These are phyloP conservation scores for Notoglanidium macrostoma DNA, from an alignment of 2,797 vertebrate species.

Conservation along the genomic window DNA sequence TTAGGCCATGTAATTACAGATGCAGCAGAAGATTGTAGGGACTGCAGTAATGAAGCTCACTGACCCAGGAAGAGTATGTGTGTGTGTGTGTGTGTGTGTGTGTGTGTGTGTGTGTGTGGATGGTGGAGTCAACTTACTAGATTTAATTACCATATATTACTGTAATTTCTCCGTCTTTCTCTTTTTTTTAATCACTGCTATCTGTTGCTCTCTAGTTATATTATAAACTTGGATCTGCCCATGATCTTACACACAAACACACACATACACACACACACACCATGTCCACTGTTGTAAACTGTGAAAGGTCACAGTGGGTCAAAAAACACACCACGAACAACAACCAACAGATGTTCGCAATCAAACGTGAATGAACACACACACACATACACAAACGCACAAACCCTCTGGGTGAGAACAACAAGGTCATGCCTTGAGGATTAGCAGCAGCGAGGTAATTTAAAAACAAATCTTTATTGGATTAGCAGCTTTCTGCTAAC, in stretches of 20 bases:
- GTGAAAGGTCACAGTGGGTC: neutral
- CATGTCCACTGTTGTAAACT: neutral
- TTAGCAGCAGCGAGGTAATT: slow-evolving; percentile 29
- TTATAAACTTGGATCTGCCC: slow-evolving; percentile 10
- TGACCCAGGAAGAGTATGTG: slow-evolving; percentile 7
- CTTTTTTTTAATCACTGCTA: neutral
- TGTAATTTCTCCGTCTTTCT: neutral
- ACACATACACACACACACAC: slow-evolving; percentile 11
- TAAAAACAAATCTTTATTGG: slow-evolving; percentile 44
- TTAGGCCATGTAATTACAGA: slow-evolving; percentile 63
- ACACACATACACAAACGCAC: neutral
- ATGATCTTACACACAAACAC: slow-evolving; percentile 10
- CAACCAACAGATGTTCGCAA: slow-evolving; percentile 18
- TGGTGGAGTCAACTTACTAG: neutral
- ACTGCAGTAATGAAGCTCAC: slow-evolving; percentile 22
- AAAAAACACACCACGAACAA: neutral
- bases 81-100: slow-evolving; percentile 4
- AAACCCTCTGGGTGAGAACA: neutral
- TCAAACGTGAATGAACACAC: slow-evolving; percentile 32
- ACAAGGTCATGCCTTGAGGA: slow-evolving; percentile 29
- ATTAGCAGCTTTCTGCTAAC: slow-evolving; percentile 43
- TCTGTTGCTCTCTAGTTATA: neutral
- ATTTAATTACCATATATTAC: slow-evolving; percentile 24
- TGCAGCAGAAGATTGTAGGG: slow-evolving; percentile 28
- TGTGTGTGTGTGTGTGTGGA: too few relatives aligned